Evolutionary conservation across 2,888 invertebrate genomes (phyloP).

Genomic region (Ochropacha duplaris): DNA sequence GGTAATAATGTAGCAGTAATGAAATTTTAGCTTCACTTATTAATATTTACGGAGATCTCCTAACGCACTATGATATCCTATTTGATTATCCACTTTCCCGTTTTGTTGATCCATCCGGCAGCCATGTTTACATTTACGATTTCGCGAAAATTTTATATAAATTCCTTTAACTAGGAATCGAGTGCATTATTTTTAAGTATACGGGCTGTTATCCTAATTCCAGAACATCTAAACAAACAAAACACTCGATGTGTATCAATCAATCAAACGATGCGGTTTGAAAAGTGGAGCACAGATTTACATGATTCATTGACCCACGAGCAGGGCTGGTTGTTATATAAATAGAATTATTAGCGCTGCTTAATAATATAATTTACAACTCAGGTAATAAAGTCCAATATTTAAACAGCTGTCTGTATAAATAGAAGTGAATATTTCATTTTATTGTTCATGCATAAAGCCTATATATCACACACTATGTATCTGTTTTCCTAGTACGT

Average conservation of each 20-base stretch:
- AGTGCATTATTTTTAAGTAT: background rate
- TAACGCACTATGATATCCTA: background rate
- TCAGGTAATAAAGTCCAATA: background rate
- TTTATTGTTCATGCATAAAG: background rate
- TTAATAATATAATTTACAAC: background rate
- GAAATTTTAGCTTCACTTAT: background rate
- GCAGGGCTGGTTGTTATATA: conserved; percentile 23
- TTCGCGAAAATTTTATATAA: background rate
- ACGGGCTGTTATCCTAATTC: conserved; percentile 13
- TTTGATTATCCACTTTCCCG: background rate
- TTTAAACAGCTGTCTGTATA: background rate
- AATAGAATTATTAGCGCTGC: background rate
- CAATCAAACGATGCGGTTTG: conserved; percentile 16
- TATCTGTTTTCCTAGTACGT: too few species aligned
- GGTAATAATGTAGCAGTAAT: background rate
- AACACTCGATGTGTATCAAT: conserved; percentile 28
- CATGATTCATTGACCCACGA: conserved; percentile 19
- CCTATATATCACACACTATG: too few species aligned
- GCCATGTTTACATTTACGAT: background rate
- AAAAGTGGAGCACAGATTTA: conserved; percentile 18
- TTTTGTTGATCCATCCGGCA: background rate
- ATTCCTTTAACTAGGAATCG: background rate
- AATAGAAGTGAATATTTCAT: background rate
- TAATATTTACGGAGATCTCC: background rate
- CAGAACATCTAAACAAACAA: conserved; percentile 27